These are phyloP conservation scores for Pogonus chalceus DNA, from an alignment of 1,140 invertebrate species.

Conservation along the genomic window DNA sequence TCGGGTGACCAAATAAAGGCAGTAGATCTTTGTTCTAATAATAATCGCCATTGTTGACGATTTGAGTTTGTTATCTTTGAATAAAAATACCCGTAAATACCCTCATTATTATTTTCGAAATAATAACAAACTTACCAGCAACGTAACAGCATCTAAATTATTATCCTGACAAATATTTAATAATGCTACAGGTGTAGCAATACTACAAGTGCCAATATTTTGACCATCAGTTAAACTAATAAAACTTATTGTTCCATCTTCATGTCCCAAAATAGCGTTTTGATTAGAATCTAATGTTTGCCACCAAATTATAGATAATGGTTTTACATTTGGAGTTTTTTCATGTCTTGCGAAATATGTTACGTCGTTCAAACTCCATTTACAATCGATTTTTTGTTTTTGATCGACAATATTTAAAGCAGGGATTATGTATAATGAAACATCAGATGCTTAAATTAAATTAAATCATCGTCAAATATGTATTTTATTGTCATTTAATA, in stretches of 20 bases:
- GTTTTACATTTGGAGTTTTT: constrained; percentile 42
- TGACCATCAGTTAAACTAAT: constrained; percentile 58
- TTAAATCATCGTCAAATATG: constrained; percentile 9
- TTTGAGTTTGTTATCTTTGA: constrained; percentile 53
- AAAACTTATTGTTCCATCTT: constrained; percentile 58
- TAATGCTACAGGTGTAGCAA: constrained; percentile 47
- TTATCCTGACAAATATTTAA: constrained; percentile 59
- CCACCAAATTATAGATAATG: constrained; percentile 58
- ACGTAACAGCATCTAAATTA: constrained; percentile 51
- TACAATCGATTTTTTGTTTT: constrained; percentile 40
- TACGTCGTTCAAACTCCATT: constrained; percentile 46
- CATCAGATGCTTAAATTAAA: constrained; percentile 35
- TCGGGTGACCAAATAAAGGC: constrained; percentile 49
- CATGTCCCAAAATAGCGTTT: constrained; percentile 60
- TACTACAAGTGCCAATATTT: constrained; percentile 50
- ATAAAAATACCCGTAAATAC: constrained; percentile 11
- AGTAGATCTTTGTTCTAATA: constrained; percentile 50
- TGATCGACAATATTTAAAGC: constrained; percentile 46
- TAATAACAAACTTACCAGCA: constrained; percentile 44
- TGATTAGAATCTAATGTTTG: constrained; percentile 50
- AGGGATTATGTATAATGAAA: constrained; percentile 51
- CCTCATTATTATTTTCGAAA: not conserved
- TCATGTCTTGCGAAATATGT: constrained; percentile 40
- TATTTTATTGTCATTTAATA: constrained; percentile 19
- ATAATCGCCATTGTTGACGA: constrained; percentile 50